Evolutionary conservation across 2,888 invertebrate genomes (phyloP).

Genomic region (Pollenia amentaria): DNA sequence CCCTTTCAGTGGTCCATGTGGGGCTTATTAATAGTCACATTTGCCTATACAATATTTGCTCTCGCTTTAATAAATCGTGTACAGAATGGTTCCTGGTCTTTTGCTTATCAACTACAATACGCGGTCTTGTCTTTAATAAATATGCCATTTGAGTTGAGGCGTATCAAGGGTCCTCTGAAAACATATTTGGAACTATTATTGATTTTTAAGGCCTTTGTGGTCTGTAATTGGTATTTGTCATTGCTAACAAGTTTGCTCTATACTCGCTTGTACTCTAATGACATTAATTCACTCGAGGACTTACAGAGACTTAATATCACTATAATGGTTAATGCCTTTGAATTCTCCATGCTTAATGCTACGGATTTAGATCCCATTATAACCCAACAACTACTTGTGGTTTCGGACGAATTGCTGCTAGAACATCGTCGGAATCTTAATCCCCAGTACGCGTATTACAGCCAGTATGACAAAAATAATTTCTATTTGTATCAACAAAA

Average conservation of each 20-base stretch:
- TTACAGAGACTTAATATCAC: background rate
- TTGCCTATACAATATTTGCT: background rate
- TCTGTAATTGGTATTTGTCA: slow-evolving; percentile 50
- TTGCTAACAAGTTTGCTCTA: slow-evolving; percentile 30
- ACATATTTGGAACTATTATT: slow-evolving; percentile 4
- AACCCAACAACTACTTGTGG: background rate
- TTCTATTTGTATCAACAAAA: slow-evolving; percentile 75
- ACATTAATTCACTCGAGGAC: slow-evolving; percentile 6
- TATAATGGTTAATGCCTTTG: slow-evolving; percentile 31
- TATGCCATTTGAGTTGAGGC: background rate
- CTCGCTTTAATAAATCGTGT: slow-evolving; percentile 19
- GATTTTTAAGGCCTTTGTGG: slow-evolving; percentile 6
- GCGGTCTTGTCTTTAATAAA: background rate
- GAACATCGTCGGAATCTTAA: slow-evolving; percentile 62
- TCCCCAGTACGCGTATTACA: slow-evolving; percentile 56
- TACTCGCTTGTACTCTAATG: background rate
- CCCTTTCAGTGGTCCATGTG: slow-evolving; percentile 20
- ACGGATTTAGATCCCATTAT: background rate
- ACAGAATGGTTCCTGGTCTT: background rate
- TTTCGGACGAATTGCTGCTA: background rate
- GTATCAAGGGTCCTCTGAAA: background rate
- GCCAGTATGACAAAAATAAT: slow-evolving; percentile 61
- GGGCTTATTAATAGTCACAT: background rate
- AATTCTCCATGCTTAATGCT: background rate
- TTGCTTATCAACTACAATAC: background rate